These are phyloP conservation scores for Tenrec ecaudatus DNA, from an alignment of 2,113 vertebrate species.

Conservation along the genomic window DNA sequence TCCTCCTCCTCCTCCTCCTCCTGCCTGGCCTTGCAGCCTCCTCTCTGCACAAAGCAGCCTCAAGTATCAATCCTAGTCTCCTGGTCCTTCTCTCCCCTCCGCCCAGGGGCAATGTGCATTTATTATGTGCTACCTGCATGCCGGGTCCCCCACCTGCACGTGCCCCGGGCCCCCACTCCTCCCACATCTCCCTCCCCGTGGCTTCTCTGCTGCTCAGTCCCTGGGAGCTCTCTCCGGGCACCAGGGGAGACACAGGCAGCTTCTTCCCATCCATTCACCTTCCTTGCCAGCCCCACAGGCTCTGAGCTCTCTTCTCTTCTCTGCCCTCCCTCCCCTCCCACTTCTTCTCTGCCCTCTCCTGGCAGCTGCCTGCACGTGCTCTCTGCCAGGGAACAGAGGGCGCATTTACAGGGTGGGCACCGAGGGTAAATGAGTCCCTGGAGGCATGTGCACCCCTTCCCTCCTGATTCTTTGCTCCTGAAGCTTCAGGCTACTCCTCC, in stretches of 20 bases:
- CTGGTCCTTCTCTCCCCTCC: neutral
- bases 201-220: neutral
- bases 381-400: too few species aligned
- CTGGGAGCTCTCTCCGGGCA: neutral
- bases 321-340: neutral
- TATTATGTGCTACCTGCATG: neutral
- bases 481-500: too few species aligned
- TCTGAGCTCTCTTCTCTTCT: neutral
- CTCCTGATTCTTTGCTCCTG: too few species aligned
- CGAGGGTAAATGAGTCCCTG: too few species aligned
- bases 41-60: neutral
- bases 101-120: neutral
- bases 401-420: too few species aligned
- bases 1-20: too few species aligned
- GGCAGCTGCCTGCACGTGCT: neutral
- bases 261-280: neutral
- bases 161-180: too few species aligned
- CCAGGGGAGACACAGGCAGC: neutral
- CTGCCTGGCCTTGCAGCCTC: too few species aligned
- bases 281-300: neutral
- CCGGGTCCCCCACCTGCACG: neutral
- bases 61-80: neutral
- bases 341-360: neutral
- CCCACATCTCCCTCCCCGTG: too few species aligned
- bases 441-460: too few species aligned